phyloP scores from a whole-genome alignment of 2,888 invertebrate genomes.

The Exephanes ischioxanthus region DNA sequence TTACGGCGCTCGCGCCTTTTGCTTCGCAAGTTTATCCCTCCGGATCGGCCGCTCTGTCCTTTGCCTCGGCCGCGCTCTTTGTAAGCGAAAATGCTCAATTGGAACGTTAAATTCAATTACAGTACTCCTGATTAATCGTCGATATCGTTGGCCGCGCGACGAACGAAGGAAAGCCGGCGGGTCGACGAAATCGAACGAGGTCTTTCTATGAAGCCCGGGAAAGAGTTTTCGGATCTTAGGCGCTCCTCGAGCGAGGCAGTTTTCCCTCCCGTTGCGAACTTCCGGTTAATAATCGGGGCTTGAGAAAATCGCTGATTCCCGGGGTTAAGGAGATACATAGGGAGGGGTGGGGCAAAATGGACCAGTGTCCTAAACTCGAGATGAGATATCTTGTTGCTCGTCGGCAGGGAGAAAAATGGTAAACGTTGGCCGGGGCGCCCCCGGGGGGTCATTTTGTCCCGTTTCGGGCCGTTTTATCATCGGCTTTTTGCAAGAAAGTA shows the following conservation, averaged over 20 bases:
- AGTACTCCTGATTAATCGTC: constrained; percentile 82
- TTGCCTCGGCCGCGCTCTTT: constrained; percentile 78
- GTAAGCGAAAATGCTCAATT: constrained; percentile 84
- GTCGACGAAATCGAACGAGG: neutral
- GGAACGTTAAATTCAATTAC: constrained; percentile 84
- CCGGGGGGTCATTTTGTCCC: too few species aligned
- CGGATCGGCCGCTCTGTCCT: constrained; percentile 63
- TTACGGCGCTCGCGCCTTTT: constrained; percentile 56
- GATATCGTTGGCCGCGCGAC: constrained; percentile 68
- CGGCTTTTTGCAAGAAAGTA: too few species aligned
- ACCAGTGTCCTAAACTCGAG: too few species aligned
- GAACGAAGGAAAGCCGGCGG: constrained; percentile 18
- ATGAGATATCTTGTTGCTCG: too few species aligned
- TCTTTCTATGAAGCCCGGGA: constrained; percentile 35
- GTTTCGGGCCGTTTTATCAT: too few species aligned
- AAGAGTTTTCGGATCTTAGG: constrained; percentile 4
- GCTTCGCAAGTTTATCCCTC: constrained; percentile 15
- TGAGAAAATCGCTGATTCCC: constrained; percentile 61
- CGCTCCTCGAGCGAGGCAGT: neutral
- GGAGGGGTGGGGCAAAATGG: too few species aligned
- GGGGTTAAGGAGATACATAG: constrained; percentile 20
- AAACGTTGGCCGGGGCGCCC: too few species aligned
- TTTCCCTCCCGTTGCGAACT: neutral
- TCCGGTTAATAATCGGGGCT: constrained; percentile 45
- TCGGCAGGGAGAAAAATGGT: too few species aligned